Conservation (phyloP, 2,888 invertebrate species). For the Ochropacha duplaris region DNA sequence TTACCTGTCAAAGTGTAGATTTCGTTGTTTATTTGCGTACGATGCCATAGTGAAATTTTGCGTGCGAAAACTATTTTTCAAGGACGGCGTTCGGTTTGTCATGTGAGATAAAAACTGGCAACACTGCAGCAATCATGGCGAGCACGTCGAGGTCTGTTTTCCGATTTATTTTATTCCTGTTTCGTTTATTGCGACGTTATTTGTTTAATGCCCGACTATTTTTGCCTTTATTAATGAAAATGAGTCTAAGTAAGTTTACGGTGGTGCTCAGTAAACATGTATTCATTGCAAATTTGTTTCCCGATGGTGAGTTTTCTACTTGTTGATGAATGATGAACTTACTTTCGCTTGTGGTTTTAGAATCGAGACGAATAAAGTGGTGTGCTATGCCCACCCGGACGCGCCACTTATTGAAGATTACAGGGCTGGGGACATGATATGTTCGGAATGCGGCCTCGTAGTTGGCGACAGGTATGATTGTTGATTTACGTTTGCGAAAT, state of each 20-base stretch:
- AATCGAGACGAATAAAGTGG: constrained; percentile 89
- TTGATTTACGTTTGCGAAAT: constrained; percentile 57
- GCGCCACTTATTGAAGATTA: constrained; percentile 98
- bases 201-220: constrained; percentile 40
- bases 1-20: too few relatives aligned
- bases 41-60: neutral
- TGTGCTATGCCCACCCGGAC: constrained; percentile 97
- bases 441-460: constrained; percentile 99
- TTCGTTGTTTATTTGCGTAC: too few relatives aligned
- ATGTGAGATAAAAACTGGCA: neutral
- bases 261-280: constrained; percentile 27
- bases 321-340: constrained; percentile 53
- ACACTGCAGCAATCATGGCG: constrained; percentile 81
- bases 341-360: constrained; percentile 79
- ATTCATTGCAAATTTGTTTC: constrained; percentile 36
- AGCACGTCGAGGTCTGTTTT: constrained; percentile 86
- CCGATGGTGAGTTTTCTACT: constrained; percentile 58
- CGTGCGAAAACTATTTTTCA: neutral
- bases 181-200: constrained; percentile 42
- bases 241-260: constrained; percentile 50
- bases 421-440: constrained; percentile 99
- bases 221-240: constrained; percentile 40
- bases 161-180: constrained; percentile 62
- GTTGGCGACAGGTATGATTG: constrained; percentile 95
- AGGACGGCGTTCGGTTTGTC: neutral